Conservation (phyloP, 2,888 invertebrate species). For the Oscheius sp. region DNA sequence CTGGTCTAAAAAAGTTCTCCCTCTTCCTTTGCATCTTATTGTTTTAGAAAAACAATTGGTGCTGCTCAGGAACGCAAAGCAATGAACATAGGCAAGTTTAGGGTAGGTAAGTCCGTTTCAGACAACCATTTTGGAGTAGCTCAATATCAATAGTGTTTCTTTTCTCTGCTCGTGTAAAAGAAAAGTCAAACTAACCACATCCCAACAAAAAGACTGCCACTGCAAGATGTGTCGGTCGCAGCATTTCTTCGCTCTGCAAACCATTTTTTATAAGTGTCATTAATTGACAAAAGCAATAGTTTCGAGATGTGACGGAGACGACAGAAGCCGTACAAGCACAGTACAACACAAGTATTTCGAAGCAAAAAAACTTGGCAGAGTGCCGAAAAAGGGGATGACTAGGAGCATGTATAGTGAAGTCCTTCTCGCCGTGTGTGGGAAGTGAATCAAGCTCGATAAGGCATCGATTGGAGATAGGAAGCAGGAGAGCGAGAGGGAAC, state of each 20-base stretch:
- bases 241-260: not conserved
- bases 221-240: constrained; percentile 30
- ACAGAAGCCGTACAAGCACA: too few species aligned
- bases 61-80: too few species aligned
- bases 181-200: not conserved
- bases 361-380: not conserved
- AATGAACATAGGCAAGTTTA: too few species aligned
- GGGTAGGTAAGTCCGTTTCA: too few species aligned
- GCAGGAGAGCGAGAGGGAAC: not conserved
- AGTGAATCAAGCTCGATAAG: constrained; percentile 37
- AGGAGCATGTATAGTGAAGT: constrained; percentile 10
- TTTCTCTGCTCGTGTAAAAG: too few species aligned
- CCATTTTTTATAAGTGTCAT: not conserved
- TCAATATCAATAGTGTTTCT: too few species aligned
- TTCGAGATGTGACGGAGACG: too few species aligned
- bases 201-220: constrained; percentile 21
- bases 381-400: constrained; percentile 6
- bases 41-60: too few species aligned
- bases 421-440: constrained; percentile 32
- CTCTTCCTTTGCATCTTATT: too few species aligned
- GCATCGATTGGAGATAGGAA: constrained; percentile 35
- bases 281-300: not conserved
- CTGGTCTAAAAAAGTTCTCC: too few species aligned
- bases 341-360: not conserved
- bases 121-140: too few species aligned